A percentile compares a stretch with the other conserved stretches of the same genome.
These are phyloP conservation scores for Chromobotia macracanthus DNA, from an alignment of 2,797 vertebrate species.

Conservation along the genomic window DNA sequence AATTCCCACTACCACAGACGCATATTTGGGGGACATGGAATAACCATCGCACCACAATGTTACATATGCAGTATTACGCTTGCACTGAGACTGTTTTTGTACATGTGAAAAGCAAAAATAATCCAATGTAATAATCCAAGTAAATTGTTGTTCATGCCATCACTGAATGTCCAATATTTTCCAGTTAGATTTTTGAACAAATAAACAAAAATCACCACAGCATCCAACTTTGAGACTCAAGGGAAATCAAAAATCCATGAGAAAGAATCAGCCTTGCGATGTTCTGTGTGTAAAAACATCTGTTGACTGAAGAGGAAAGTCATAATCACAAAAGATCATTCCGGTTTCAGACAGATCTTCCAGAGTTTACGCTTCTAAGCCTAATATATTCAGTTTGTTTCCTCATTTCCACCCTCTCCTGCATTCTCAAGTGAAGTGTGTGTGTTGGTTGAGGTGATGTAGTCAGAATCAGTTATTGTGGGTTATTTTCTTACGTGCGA, in stretches of 20 bases:
- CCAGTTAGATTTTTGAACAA: neutral
- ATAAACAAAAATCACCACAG: neutral
- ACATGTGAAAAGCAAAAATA: neutral
- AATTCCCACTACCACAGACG: too few species aligned
- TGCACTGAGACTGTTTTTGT: too few species aligned
- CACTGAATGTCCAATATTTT: neutral
- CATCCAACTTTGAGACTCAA: neutral
- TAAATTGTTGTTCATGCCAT: neutral
- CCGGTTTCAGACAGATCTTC: neutral
- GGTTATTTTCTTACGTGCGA: conserved; percentile 5
- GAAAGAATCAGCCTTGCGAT: neutral
- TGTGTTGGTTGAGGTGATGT: neutral
- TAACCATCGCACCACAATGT: too few species aligned
- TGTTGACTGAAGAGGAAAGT: neutral
- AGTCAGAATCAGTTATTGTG: conserved; percentile 41
- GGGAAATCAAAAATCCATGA: conserved; percentile 31
- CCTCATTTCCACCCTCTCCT: conserved; percentile 14
- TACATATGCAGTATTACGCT: too few species aligned
- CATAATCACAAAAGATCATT: neutral
- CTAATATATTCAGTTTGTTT: conserved; percentile 26
- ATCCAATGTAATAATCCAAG: neutral
- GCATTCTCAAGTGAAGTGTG: conserved; percentile 7
- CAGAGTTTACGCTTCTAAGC: neutral
- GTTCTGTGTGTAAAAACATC: neutral
- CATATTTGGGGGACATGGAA: too few species aligned